These are phyloP conservation scores for Archocentrus centrarchus DNA, from an alignment of 2,113 vertebrate genomes.

Conservation along the genomic window DNA sequence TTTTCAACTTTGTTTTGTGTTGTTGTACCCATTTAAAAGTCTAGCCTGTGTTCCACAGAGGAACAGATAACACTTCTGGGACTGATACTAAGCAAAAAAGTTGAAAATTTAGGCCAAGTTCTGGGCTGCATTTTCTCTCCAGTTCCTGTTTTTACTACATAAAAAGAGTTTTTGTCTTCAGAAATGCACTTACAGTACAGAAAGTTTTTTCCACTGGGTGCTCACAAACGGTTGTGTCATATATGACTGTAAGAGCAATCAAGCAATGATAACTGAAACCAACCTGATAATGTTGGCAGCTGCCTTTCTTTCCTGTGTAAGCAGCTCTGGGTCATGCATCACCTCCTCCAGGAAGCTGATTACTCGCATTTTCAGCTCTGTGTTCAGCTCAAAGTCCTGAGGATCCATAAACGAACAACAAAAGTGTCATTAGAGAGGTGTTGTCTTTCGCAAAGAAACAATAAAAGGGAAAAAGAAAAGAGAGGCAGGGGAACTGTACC, in stretches of 20 bases:
- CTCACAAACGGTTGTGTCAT: conserved; percentile 7
- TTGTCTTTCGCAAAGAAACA: neutral
- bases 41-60: neutral
- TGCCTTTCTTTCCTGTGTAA: conserved; percentile 96
- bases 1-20: neutral
- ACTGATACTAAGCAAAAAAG: neutral
- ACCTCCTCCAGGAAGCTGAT: conserved; percentile 96
- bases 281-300: conserved; percentile 96
- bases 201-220: neutral
- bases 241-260: neutral
- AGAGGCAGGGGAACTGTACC: conserved; percentile 76
- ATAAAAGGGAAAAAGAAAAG: neutral
- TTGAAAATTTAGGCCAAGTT: neutral
- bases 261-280: neutral
- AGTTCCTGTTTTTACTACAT: neutral
- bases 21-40: neutral
- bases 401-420: conserved; percentile 31
- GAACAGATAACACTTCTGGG: neutral
- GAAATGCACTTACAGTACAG: neutral
- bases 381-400: conserved; percentile 94
- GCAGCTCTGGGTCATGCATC: conserved; percentile 93
- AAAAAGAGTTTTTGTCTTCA: neutral
- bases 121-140: neutral
- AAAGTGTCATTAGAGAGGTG: conserved; percentile 22
- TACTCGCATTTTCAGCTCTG: conserved; percentile 89